These are phyloP conservation scores for Australoheros facetus DNA, from an alignment of 2,797 vertebrate species.

Conservation along the genomic window DNA sequence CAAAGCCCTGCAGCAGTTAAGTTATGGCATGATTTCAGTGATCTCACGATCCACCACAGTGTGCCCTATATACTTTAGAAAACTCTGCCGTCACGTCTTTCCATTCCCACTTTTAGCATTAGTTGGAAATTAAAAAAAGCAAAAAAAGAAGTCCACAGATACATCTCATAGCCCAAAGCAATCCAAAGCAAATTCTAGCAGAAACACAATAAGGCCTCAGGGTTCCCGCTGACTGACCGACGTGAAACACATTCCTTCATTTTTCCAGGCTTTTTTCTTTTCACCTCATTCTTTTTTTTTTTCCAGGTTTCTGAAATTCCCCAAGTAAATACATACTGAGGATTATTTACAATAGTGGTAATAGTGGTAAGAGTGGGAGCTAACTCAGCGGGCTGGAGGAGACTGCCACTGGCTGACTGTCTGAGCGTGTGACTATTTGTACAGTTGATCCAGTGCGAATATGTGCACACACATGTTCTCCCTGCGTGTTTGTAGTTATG, in stretches of 20 bases:
- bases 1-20: constrained; percentile 20
- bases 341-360: constrained; percentile 76
- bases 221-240: constrained; percentile 61
- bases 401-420: constrained; percentile 55
- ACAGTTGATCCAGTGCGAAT: constrained; percentile 43
- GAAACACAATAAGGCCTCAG: constrained; percentile 61
- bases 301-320: constrained; percentile 61
- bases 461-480: constrained; percentile 21
- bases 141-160: constrained; percentile 9
- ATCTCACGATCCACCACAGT: not conserved
- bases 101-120: constrained; percentile 6
- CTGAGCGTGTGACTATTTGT: constrained; percentile 48
- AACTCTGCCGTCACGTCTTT: not conserved
- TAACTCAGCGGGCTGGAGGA: constrained; percentile 59
- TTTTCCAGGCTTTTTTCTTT: constrained; percentile 60
- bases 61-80: not conserved
- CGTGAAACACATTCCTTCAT: constrained; percentile 60
- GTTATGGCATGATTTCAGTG: not conserved
- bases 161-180: constrained; percentile 31
- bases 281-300: constrained; percentile 47
- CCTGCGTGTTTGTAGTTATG: constrained; percentile 20
- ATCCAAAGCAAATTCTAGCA: constrained; percentile 44
- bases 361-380: constrained; percentile 65
- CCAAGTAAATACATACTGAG: constrained; percentile 71
- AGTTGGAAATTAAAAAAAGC: constrained; percentile 6